A percentile compares a stretch with the other conserved stretches of the same genome.
Evolutionary conservation across 2,888 invertebrate genomes (phyloP).

Genomic region (Panzeria rudis): DNA sequence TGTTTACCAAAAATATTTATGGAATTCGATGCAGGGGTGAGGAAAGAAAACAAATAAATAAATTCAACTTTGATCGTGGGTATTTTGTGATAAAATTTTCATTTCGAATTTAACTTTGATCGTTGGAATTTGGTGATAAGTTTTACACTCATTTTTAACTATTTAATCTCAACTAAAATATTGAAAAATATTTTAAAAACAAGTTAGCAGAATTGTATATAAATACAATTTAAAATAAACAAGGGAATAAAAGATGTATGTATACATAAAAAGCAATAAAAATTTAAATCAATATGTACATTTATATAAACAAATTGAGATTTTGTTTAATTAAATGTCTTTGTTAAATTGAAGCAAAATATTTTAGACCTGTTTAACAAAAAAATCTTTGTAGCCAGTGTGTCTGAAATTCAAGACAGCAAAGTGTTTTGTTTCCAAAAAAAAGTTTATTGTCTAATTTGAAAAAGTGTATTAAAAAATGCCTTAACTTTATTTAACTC

Average conservation of each 20-base stretch:
- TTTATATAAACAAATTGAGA: background rate
- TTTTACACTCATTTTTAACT: background rate
- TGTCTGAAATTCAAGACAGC: conserved; percentile 2
- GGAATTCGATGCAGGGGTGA: background rate
- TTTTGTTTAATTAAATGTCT: background rate
- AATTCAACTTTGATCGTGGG: background rate
- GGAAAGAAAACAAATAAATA: background rate
- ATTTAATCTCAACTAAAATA: background rate
- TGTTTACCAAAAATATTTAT: background rate
- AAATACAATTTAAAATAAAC: background rate
- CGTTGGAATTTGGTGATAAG: background rate
- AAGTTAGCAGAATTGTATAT: background rate
- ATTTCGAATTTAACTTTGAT: background rate
- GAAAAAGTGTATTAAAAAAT: background rate
- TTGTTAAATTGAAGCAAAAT: background rate
- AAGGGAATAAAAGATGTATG: too few species aligned
- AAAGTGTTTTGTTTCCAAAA: background rate
- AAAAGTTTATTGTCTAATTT: conserved; percentile 7
- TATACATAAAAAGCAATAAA: too few species aligned
- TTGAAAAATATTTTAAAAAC: background rate
- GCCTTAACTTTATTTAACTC: conserved; percentile 4
- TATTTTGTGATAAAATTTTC: background rate
- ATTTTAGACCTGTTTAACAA: background rate
- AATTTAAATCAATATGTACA: background rate
- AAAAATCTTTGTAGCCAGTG: background rate